Evolutionary conservation across 2,113 vertebrate species (phyloP), one percentile per base, ranked within the genome.

Genomic region (Coturnix japonica): DNA sequence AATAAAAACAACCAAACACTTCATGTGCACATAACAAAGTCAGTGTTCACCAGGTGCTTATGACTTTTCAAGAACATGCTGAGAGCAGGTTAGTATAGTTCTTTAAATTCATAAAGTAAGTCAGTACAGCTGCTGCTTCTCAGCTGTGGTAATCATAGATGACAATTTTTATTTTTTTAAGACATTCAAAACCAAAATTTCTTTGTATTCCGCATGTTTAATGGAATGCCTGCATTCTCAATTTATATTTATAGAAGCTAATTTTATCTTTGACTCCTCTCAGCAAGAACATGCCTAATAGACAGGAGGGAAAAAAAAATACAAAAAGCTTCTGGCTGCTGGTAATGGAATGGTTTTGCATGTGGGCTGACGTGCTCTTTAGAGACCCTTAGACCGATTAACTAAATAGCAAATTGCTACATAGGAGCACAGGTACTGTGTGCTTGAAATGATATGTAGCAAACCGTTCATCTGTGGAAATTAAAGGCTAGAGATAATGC

Each of bases 71-170:
- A 66, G 46, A 89, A 63, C 46, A 53, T 47, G n/a, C 35, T 74
- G 65, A 90, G 26, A 75, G n/a, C 20, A 74, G 33, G 89, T 70
- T 67, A 80, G 76, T 53, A 15, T 26, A 76, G 39, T 43, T 83
- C 76, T 85, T 90, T 72, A 90, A 65, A 95, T 57, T 83, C 30
- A 35, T 31, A 44, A 22, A 80, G 15, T 35, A 82, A 70, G 25
- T 65, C 80, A 75, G 77, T 78, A 84, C 61, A 91, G 86, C 88
- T 95, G 65, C 53, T 88, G 19, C 44, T 85, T 84, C 57, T 90
- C 74, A 79, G 49, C 59, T 90, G 39, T 14, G 41, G 28, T 61
- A 69, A 86, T 91, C 80, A 91, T 2, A 66, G 30, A 37, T 63
- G 83, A 85, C 25, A 39, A 49, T 49, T 23, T 8, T 30, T 88